Base-by-base conservation (phyloP, 2,113 vertebrate species). In the Crotophaga sulcirostris region DNA sequence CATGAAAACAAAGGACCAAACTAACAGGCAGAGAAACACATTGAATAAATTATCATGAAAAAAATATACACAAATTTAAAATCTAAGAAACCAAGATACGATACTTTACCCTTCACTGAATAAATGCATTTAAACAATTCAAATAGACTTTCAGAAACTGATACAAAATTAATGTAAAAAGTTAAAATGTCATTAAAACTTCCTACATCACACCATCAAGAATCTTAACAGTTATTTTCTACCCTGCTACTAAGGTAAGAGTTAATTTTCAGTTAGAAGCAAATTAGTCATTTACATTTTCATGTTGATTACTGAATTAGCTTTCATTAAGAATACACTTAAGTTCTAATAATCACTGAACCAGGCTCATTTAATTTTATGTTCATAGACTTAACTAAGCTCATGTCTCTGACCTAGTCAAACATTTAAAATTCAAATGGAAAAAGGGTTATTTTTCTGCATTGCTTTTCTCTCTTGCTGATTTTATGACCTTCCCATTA, bases 291-390 rank as follows among this genome's bases (percentile, higher is more conserved):
- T 99, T 99, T 99, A 99, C 98, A 99, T 99, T 98, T 99, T 98
- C 98, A 98, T 98, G 98, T 98, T 99, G 98, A 99, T 99, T 99
- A 99, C 98, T 98, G 98, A 99, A 99, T 99, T 99, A 99, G 98
- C 98, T 99, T 99, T 99, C 99, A 99, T 99, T 99, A 99, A 99
- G 98, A 99, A 99, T 99, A 99, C 98, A 98, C 98, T 99, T 99
- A 99, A 98, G 98, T 98, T 98, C 98, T 98, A 99, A 99, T 97
- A 98, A 98, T 98, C 98, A 98, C 97, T 98, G 98, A 98, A 98
- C 98, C 98, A 98, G 97, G 98, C 98, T 99, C 98, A 98, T 98
- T 99, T 99, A 99, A 99, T 99, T 99, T 99, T 98, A 98, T 98
- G 98, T 99, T 99, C 98, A 96, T 42, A 98, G 98, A 98, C 98